Base-by-base conservation (phyloP, 2,113 vertebrate genomes). In the Lamprologus lemairii region DNA sequence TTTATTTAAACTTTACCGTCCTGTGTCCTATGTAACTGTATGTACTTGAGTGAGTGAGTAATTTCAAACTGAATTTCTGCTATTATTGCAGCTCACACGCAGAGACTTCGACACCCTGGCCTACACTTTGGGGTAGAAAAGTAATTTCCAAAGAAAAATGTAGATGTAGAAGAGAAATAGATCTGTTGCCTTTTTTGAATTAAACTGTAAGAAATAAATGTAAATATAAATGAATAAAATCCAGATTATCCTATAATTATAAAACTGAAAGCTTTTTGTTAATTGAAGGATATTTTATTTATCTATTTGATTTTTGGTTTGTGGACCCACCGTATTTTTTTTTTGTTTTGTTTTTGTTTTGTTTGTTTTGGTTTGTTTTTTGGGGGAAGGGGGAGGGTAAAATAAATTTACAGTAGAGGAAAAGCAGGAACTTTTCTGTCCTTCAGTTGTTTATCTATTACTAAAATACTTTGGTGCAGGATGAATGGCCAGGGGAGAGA, bases 281-380 rank as follows among this genome's bases (percentile, higher is more conserved):
- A 31, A 60, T 17, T 31, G 57, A 31, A 60, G 16, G 26, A 16
- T 60, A 17, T 60, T 60, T 60, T 31, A 31, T 17, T 31, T 17
- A 60, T 31, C 26, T 9, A 17, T 60, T 60, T 60, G 1, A 58
- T 16, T 60, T 60, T 31, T 60, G 26, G 57, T 31, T 60, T 60
- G 5, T 60, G 57, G 57, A 31, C 14, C 13, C 14, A 31, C 54
- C 0, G 4, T 55, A 7, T 23, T 55, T 4, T 31, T 7, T 6
- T 16, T 5, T 1, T 0, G 1, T 7, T 26, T 55, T 10, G 4
- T 21, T 12, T 23, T 51, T 51, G 5, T 10, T 51, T 51, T 54
- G 10, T 54, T 23, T 13, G 11, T 23, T 54, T 23, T 55, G 2
- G 0, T 55, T 55, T 23, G n/a, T 54, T 51, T 49, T 4, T 49